Percentiles rank a stretch among this genome's conserved stretches.
These are phyloP conservation scores for Cephus cinctus DNA, from an alignment of 1,140 invertebrate genomes.

Conservation along the genomic window DNA sequence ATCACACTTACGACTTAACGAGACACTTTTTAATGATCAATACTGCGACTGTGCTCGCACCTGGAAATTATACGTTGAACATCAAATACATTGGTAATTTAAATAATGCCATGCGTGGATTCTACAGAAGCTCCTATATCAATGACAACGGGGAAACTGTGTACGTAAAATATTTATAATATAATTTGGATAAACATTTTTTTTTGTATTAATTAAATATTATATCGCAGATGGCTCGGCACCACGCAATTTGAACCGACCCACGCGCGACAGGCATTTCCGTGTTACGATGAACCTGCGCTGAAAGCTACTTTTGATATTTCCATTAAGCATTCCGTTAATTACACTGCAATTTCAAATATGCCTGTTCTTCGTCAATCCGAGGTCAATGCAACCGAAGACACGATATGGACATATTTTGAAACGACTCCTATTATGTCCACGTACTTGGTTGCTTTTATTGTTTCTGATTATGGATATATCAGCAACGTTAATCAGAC, in stretches of 20 bases:
- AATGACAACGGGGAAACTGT: constrained; percentile 1
- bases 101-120: constrained; percentile 22
- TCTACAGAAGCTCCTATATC: constrained; percentile 27
- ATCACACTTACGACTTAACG: background rate
- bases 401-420: constrained; percentile 22
- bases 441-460: constrained; percentile 75
- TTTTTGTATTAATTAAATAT: background rate
- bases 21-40: background rate
- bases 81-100: constrained; percentile 19
- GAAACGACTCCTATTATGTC: constrained; percentile 60
- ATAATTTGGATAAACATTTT: background rate
- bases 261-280: constrained; percentile 68
- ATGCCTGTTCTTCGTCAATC: constrained; percentile 43
- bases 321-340: constrained; percentile 45
- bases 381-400: background rate
- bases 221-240: constrained; percentile 48
- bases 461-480: constrained; percentile 65
- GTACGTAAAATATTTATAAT: constrained; percentile 21
- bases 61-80: constrained; percentile 1
- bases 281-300: constrained; percentile 72
- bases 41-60: rapidly evolving
- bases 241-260: constrained; percentile 72
- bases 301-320: constrained; percentile 61
- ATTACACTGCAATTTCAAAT: constrained; percentile 52
- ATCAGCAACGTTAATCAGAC: constrained; percentile 9